phyloP scores from a whole-genome alignment of 2,113 vertebrate genomes.

The Tachysurus fulvidraco region DNA sequence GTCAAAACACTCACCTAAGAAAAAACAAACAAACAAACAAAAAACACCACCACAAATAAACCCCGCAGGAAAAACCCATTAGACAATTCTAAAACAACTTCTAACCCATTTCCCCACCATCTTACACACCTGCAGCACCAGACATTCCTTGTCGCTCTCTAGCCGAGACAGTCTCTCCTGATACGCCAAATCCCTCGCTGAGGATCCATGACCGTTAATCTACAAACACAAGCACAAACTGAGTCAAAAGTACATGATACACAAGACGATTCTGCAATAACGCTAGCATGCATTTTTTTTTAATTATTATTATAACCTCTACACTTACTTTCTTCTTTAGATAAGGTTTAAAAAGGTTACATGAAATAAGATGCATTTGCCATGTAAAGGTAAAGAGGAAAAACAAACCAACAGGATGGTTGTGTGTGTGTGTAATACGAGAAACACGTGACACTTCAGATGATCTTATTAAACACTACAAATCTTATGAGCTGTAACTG shows the following conservation, averaged over 20 bases:
- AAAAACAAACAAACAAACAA: not conserved
- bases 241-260: not conserved
- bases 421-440: constrained; percentile 35
- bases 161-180: constrained; percentile 89
- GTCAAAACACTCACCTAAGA: constrained; percentile 92
- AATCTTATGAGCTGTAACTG: not conserved
- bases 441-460: constrained; percentile 47
- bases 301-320: not conserved
- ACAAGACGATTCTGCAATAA: not conserved
- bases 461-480: not conserved
- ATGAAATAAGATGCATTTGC: not conserved
- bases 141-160: constrained; percentile 97
- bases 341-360: constrained; percentile 11
- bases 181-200: constrained; percentile 77
- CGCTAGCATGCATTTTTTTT: not conserved
- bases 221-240: constrained; percentile 66
- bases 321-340: not conserved
- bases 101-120: not conserved
- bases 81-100: not conserved
- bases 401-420: constrained; percentile 16
- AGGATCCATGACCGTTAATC: constrained; percentile 84
- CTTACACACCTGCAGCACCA: constrained; percentile 88
- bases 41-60: too few species aligned
- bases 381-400: not conserved
- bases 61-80: not conserved